Percentiles rank a stretch among this genome's conserved stretches.
These are phyloP conservation scores for Halictus rubicundus DNA, from an alignment of 1,140 invertebrate species.

Conservation along the genomic window DNA sequence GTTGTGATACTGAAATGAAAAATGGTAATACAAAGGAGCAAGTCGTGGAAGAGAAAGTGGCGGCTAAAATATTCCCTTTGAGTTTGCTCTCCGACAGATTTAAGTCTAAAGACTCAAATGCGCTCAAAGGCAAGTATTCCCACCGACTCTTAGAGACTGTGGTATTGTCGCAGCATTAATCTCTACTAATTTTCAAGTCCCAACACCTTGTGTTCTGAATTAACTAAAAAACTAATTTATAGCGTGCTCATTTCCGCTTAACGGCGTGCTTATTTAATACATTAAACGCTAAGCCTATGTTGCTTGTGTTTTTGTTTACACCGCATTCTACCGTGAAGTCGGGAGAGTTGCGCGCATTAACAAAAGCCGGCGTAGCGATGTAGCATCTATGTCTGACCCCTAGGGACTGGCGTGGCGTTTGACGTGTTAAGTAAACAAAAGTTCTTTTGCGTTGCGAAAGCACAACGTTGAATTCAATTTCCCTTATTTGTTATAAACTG, in stretches of 20 bases:
- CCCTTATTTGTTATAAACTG: neutral
- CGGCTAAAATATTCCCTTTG: conserved; percentile 75
- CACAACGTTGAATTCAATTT: neutral
- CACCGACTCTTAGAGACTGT: neutral
- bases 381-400: too few relatives aligned
- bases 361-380: too few relatives aligned
- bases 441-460: too few relatives aligned
- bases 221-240: neutral
- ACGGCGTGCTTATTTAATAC: neutral
- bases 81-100: conserved; percentile 75
- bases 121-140: conserved; percentile 65
- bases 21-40: conserved; percentile 53
- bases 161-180: neutral
- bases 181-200: neutral
- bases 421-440: too few relatives aligned
- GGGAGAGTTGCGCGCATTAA: too few relatives aligned
- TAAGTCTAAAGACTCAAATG: conserved; percentile 67
- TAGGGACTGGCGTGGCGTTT: too few relatives aligned
- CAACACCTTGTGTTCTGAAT: neutral
- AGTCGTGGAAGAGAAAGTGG: conserved; percentile 71
- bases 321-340: too few relatives aligned
- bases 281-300: too few relatives aligned
- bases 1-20: conserved; percentile 11
- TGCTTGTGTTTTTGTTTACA: too few relatives aligned
- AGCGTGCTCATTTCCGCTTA: neutral